Base-by-base conservation (phyloP, 2,888 invertebrate genomes). In the Sceliomorpha sp. region DNA sequence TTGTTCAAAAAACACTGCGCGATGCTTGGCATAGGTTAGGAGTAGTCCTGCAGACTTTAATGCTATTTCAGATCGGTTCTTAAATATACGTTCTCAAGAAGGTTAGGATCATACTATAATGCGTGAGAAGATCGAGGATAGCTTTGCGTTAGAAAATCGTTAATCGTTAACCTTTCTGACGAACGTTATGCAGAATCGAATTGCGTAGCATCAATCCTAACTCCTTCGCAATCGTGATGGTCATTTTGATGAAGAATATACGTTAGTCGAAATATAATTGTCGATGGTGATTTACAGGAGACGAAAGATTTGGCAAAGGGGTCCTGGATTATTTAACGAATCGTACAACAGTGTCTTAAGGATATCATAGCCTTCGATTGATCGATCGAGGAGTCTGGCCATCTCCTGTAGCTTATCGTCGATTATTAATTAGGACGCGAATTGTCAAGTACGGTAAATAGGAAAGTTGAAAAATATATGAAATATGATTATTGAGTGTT, bases 401-500 rank as follows among this genome's bases (percentile, higher is more conserved):
- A 42, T 27, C 26, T 42, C 15, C 9, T 39, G 17, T 7, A 5
- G 27, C 26, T 10, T 6, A 5, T 29, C 15, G 15, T 27, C 7
- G 13, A 13, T 27, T 42, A n/a, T 7, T n/a, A n/a, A n/a, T n/a
- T 27, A 27, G 42, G 8, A 29, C 7, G 13, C 10, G 9, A 24
- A 24, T 24, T 7, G 6, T 14, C 9, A 20, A 9, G n/a, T n/a
- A 14, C 8, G 9, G n/a, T 15, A 15, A 44, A 29, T 29, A 27
- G 12, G 9, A n/a, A 8, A 40, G 10, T 13, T 7, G 8, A 24
- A 6, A 10, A 20, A 26, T 5, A 14, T 44, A 15, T 29, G 8
- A 8, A 20, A 37, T n/a, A 2, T 20, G n/a, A 9, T 37, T 20
- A 37, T 5, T 20, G 37, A 59, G 48, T 45, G 45, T 64, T 67